Conservation (phyloP, 2,888 invertebrate genomes). For the Gasteruption jaculator region DNA sequence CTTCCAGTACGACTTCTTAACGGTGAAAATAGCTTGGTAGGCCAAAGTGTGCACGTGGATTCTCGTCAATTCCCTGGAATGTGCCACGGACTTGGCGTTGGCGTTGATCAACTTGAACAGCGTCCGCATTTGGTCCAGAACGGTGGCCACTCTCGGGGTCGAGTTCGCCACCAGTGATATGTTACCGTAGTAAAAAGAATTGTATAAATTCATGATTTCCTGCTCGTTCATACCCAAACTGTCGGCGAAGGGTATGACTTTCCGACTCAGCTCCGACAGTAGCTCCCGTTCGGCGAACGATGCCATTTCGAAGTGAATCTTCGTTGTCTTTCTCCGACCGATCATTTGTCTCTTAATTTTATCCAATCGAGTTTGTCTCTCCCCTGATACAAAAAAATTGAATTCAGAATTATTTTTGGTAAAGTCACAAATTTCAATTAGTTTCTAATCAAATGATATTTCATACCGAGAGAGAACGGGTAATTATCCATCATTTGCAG, state of each 20-base stretch:
- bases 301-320: slow-evolving; percentile 83
- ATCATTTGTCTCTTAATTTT: slow-evolving; percentile 66
- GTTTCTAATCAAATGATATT: too few species aligned
- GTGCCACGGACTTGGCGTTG: slow-evolving; percentile 49
- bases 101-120: slow-evolving; percentile 59
- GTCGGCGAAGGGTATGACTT: slow-evolving; percentile 70
- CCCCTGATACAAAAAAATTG: slow-evolving; percentile 56
- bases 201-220: slow-evolving; percentile 73
- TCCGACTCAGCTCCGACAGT: slow-evolving; percentile 62
- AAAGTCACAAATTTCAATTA: too few species aligned
- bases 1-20: slow-evolving; percentile 68
- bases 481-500: slow-evolving; percentile 88
- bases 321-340: slow-evolving; percentile 57
- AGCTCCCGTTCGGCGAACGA: slow-evolving; percentile 73
- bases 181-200: slow-evolving; percentile 65
- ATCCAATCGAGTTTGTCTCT: slow-evolving; percentile 60
- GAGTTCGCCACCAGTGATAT: slow-evolving; percentile 73
- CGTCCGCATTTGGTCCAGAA: slow-evolving; percentile 76
- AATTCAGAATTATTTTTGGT: slow-evolving; percentile 8
- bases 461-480: slow-evolving; percentile 64
- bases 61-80: slow-evolving; percentile 63
- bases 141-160: slow-evolving; percentile 73
- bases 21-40: slow-evolving; percentile 78
- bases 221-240: slow-evolving; percentile 88
- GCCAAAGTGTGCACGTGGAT: slow-evolving; percentile 83